Percentiles rank a stretch among this genome's conserved stretches.
phyloP scores from a whole-genome alignment of 2,113 vertebrate genomes.

The Stomatorhinus ivindoensis region DNA sequence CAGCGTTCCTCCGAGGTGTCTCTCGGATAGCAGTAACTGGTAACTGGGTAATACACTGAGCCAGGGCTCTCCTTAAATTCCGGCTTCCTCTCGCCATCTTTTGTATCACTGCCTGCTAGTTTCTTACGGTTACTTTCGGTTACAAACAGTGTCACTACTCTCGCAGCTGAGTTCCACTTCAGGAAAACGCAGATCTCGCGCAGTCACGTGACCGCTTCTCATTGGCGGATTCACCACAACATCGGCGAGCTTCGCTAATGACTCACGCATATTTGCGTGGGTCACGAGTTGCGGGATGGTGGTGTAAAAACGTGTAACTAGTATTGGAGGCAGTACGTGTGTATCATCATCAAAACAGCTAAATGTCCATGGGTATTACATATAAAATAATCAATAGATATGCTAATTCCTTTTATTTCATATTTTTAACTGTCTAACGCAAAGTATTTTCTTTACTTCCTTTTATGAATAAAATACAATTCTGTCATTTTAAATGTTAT shows the following conservation, averaged over 20 bases:
- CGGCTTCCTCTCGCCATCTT: constrained; percentile 65
- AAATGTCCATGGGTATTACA: not conserved
- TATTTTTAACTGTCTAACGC: not conserved
- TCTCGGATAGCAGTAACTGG: constrained; percentile 44
- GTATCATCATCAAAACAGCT: not conserved
- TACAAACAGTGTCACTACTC: not conserved
- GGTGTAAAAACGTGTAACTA: not conserved
- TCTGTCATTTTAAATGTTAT: not conserved
- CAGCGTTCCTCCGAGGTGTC: constrained; percentile 36
- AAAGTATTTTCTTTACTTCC: not conserved
- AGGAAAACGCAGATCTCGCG: not conserved
- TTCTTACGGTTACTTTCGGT: not conserved
- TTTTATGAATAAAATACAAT: not conserved
- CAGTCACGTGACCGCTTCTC: constrained; percentile 28
- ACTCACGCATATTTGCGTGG: constrained; percentile 14
- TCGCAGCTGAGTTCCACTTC: not conserved
- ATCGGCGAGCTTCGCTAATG: not conserved
- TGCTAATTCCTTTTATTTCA: not conserved
- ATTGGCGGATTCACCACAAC: constrained; percentile 34
- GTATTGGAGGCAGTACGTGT: not conserved
- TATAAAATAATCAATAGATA: not conserved
- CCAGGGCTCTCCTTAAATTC: constrained; percentile 47
- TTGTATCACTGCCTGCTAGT: constrained; percentile 13
- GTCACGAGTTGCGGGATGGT: constrained; percentile 54
- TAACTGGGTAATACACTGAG: constrained; percentile 50